phyloP scores from a whole-genome alignment of 2,113 vertebrate genomes.

The Calyptomena viridis region DNA sequence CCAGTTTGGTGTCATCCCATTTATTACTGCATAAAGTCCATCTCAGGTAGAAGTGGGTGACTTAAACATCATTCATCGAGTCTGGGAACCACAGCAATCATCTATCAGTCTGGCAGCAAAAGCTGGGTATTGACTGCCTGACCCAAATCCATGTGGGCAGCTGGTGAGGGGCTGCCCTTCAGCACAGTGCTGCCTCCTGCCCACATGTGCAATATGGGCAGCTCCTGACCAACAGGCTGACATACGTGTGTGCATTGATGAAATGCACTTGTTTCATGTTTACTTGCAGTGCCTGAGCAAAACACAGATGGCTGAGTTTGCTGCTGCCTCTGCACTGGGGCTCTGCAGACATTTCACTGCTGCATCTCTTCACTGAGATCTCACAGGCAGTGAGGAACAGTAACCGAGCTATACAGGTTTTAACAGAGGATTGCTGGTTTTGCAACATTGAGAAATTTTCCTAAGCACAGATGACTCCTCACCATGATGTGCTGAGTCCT shows the following conservation, averaged over 20 bases:
- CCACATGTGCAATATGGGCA: not conserved
- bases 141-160: accelerated
- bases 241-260: not conserved
- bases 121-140: not conserved
- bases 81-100: not conserved
- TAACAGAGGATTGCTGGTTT: not conserved
- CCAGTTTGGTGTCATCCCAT: not conserved
- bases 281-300: not conserved
- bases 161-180: not conserved
- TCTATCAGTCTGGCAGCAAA: not conserved
- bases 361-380: not conserved
- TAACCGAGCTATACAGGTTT: not conserved
- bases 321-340: accelerated
- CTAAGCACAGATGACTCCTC: not conserved
- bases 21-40: not conserved
- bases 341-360: not conserved
- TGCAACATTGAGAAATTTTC: not conserved
- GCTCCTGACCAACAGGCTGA: not conserved
- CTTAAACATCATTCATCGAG: not conserved
- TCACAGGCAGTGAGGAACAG: not conserved
- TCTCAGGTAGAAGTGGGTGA: not conserved
- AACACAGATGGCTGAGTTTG: not conserved
- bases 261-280: not conserved
- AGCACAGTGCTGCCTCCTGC: accelerated
- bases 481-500: accelerated